A percentile compares a stretch with the other conserved stretches of the same genome.
These are phyloP conservation scores for Pangasius mekongensis DNA, from an alignment of 2,797 vertebrate genomes.

Conservation along the genomic window DNA sequence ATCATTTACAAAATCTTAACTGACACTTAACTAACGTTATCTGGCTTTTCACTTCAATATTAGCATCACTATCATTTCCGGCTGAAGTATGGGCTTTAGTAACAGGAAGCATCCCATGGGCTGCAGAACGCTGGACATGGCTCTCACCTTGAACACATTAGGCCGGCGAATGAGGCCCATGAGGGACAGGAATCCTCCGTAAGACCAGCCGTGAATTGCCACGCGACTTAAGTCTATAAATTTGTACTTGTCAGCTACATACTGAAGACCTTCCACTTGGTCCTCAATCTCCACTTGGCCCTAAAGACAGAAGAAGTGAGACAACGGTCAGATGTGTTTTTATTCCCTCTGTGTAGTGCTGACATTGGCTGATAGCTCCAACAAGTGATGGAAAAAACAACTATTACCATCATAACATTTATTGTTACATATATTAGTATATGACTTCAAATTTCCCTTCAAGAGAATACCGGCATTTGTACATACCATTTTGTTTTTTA, in stretches of 20 bases:
- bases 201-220: conserved; percentile 97
- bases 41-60: neutral
- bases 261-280: conserved; percentile 96
- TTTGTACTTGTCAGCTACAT: conserved; percentile 92
- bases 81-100: neutral
- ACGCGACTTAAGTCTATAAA: conserved; percentile 94
- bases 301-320: conserved; percentile 62
- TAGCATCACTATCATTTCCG: neutral
- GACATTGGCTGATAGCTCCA: too few species aligned
- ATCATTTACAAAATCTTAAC: neutral
- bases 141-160: conserved; percentile 89
- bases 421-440: neutral
- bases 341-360: neutral
- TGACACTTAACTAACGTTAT: neutral
- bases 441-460: neutral
- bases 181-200: conserved; percentile 94
- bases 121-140: neutral
- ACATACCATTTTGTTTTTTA: conserved; percentile 96
- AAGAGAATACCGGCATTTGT: neutral
- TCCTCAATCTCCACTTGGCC: conserved; percentile 98
- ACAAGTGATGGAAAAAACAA: neutral
- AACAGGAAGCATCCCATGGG: neutral
- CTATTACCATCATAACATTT: neutral
- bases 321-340: neutral
- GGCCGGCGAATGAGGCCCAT: conserved; percentile 97